phyloP scores from a whole-genome alignment of 2,113 vertebrate species.

The Balaenoptera acutorostrata region DNA sequence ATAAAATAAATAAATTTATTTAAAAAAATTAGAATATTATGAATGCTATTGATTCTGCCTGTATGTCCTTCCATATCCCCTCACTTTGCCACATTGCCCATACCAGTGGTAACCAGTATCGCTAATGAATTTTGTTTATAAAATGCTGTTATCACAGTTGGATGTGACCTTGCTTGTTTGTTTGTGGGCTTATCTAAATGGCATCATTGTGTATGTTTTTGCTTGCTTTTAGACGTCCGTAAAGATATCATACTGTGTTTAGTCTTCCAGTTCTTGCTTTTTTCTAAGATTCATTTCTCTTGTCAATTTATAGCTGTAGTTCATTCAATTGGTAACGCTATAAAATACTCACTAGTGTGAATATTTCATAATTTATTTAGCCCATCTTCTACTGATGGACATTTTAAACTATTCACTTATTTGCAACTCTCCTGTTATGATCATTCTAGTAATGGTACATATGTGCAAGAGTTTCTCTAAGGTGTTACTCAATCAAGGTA shows the following conservation, averaged over 20 bases:
- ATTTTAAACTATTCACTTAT: neutral
- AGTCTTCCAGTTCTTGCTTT: neutral
- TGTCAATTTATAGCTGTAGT: neutral
- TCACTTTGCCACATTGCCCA: neutral
- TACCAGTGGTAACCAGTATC: neutral
- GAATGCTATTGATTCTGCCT: neutral
- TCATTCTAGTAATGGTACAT: neutral
- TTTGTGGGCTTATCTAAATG: neutral
- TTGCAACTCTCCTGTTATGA: neutral
- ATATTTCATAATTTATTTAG: neutral
- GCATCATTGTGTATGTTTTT: neutral
- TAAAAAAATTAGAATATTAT: neutral
- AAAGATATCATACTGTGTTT: neutral
- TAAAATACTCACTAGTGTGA: neutral
- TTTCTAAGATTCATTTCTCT: neutral
- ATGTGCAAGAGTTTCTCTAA: neutral
- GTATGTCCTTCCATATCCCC: neutral
- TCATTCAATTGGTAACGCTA: neutral
- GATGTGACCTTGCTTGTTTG: neutral
- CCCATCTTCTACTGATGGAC: neutral
- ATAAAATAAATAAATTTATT: too few species aligned
- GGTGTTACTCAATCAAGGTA: neutral
- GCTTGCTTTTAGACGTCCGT: neutral
- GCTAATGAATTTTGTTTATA: neutral
- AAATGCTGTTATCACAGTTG: neutral